Evolutionary conservation across 2,113 vertebrate genomes (phyloP), one percentile per base, ranked within the genome.

Genomic region (Myrmophylax atrothorax): DNA sequence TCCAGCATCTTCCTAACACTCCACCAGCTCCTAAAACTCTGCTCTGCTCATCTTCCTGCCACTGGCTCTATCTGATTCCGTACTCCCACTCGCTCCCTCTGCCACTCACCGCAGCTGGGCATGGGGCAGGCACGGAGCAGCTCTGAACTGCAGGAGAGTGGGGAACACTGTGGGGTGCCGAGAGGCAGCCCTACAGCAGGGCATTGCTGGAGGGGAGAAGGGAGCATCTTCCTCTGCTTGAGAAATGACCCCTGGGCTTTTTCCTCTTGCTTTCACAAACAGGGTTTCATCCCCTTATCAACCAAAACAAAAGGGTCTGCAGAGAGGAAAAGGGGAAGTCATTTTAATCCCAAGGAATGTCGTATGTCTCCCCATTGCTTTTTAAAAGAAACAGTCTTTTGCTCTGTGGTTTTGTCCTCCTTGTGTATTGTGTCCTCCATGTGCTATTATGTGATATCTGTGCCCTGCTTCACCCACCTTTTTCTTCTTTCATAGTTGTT

Each of bases 21-120:
- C 58, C 87, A 72, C 4, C 49, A 91, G 69, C 15, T 95, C 66
- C 69, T 58, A 72, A 89, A 87, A 46, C 44, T 31, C 15, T 0
- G 1, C 44, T n/a, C 15, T 0, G 1, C 68, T 40, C 2, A 0
- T 60, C 44, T 72, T 82, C 84, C 81, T 73, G 69, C 72, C 0
- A 0, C 63, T 77, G 73, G 70, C 64, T 89, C 15, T 1, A 31
- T 44, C 63, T 0, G 1, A 53, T 84, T 92, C 44, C 1, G 1
- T 63, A 18, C 83, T 93, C 84, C 87, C 85, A 93, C 80, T 18
- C 6, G 5, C 62, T 89, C 72, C 74, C 26, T 52, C 63, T 38
- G 73, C 89, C 8, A 4, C 58, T 53, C 22, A 14, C 42, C 8
- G 8, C 50, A 82, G 56, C 67, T 6, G 8, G n/a, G 85, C 12